Conservation (phyloP, 2,888 invertebrate genomes). For the Polyommatus iphigenia region DNA sequence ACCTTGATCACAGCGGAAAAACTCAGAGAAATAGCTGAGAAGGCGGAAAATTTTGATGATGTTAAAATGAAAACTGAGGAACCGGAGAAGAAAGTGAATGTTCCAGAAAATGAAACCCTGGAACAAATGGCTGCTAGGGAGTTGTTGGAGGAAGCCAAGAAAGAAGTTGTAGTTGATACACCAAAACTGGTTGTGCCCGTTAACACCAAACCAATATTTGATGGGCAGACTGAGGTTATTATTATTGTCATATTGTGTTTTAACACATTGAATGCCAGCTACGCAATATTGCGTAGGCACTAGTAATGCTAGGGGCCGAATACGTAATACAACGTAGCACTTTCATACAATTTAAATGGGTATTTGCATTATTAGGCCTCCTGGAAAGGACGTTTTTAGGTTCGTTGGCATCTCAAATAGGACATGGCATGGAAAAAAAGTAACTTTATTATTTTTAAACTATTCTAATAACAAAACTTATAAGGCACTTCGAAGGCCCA, state of each 20-base stretch:
- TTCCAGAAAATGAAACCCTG: constrained; percentile 55
- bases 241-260: background rate
- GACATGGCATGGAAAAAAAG: too few species aligned
- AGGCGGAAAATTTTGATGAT: constrained; percentile 75
- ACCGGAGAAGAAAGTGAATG: constrained; percentile 28
- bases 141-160: constrained; percentile 81
- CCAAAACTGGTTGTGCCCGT: constrained; percentile 77
- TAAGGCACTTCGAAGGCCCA: too few species aligned
- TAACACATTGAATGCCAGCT: too few species aligned
- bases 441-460: too few species aligned
- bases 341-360: too few species aligned
- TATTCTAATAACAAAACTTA: too few species aligned
- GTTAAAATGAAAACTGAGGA: constrained; percentile 58
- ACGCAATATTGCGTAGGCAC: too few species aligned
- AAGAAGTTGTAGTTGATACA: constrained; percentile 58
- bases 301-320: too few species aligned
- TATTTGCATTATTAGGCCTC: too few species aligned
- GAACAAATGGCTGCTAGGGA: constrained; percentile 89
- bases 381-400: too few species aligned
- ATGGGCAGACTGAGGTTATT: constrained; percentile 81
- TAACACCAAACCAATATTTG: constrained; percentile 76
- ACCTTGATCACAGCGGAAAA: constrained; percentile 76
- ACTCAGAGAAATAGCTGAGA: constrained; percentile 70
- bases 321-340: too few species aligned
- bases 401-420: too few species aligned